Conservation (phyloP, 2,113 vertebrate species). For the Opisthocomus hoazin region DNA sequence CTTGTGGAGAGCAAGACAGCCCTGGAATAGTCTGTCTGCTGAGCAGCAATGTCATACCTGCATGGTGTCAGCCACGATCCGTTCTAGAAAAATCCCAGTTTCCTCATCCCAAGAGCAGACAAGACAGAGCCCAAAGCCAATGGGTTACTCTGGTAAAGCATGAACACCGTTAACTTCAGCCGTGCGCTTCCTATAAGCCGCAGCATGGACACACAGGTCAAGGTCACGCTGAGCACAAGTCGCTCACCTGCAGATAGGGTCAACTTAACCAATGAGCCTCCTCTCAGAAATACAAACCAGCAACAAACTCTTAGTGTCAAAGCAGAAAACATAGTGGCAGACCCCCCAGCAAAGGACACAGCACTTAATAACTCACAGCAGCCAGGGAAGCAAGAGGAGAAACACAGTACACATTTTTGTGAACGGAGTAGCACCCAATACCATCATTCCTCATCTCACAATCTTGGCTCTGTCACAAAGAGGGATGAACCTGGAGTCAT, state of each 20-base stretch:
- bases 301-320: neutral
- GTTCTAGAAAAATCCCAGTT: neutral
- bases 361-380: neutral
- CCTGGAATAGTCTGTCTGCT: neutral
- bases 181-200: neutral
- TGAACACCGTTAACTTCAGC: neutral
- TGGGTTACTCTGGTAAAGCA: neutral
- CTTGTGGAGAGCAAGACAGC: neutral
- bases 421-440: neutral
- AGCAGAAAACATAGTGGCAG: neutral
- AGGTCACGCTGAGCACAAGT: neutral
- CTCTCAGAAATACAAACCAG: neutral
- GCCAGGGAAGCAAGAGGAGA: neutral
- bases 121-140: neutral
- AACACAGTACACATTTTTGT: neutral
- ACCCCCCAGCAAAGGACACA: neutral
- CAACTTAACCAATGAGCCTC: neutral
- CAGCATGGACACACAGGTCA: neutral
- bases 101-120: neutral
- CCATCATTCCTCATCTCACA: neutral
- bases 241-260: rapidly evolving
- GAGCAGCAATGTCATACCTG: neutral
- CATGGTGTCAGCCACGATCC: neutral
- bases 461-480: neutral
- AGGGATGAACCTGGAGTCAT: neutral